Conservation (phyloP, 2,888 invertebrate genomes). For the Lamproptera curius region DNA sequence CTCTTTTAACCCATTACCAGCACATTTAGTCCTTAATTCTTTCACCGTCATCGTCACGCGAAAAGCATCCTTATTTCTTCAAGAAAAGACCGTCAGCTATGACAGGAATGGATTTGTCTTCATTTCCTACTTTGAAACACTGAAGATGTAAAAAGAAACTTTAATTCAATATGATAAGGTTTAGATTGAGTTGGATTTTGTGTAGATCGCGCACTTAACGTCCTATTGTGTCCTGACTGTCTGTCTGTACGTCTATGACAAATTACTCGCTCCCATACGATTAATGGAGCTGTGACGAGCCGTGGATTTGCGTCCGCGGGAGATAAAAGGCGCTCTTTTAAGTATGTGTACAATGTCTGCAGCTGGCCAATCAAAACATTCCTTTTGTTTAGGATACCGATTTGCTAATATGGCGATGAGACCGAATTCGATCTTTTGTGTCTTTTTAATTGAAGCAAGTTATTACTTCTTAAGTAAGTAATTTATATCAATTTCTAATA, state of each 20-base stretch:
- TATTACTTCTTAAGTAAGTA: no score
- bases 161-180: background rate
- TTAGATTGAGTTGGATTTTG: background rate
- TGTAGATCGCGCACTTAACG: constrained; percentile 27
- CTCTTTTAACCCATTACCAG: constrained; percentile 14
- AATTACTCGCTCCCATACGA: constrained; percentile 53
- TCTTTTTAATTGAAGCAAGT: no score
- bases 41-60: background rate
- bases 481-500: no score
- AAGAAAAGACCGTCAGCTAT: background rate
- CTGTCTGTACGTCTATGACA: constrained; percentile 58
- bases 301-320: constrained; percentile 47
- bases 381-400: background rate
- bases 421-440: no score
- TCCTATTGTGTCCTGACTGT: constrained; percentile 40
- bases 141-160: no score
- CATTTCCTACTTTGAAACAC: constrained; percentile 12
- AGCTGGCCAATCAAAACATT: background rate
- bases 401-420: no score
- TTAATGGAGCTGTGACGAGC: constrained; percentile 54
- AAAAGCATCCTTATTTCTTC: background rate
- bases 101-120: constrained; percentile 6
- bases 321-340: constrained; percentile 25
- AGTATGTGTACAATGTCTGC: background rate
- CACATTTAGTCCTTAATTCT: constrained; percentile 6